Evolutionary conservation across 2,797 vertebrate species (phyloP).

Genomic region (Myotis myotis): DNA sequence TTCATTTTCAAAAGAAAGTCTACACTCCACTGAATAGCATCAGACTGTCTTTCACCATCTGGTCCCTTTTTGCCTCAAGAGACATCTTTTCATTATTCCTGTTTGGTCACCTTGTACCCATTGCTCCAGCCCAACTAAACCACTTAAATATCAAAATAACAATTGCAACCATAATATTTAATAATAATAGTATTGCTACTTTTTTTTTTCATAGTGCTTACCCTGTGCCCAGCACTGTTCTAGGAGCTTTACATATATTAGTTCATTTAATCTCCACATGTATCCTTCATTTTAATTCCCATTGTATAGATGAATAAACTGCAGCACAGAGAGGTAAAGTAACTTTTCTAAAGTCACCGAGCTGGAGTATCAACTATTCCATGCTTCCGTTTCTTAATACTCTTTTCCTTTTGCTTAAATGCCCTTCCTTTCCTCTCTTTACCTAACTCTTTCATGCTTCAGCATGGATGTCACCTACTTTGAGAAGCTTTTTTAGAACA

Average conservation of each 20-base stretch:
- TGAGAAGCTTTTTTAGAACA: background rate
- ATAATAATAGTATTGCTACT: background rate
- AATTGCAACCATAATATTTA: background rate
- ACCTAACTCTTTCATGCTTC: background rate
- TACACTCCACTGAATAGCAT: rapidly evolving
- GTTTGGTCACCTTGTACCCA: background rate
- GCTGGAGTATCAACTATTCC: background rate
- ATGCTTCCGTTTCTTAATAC: background rate
- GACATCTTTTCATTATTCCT: background rate
- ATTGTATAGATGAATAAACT: background rate
- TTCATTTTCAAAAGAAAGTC: background rate
- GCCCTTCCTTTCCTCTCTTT: background rate
- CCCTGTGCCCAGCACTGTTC: background rate
- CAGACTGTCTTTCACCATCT: background rate
- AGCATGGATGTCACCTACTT: background rate
- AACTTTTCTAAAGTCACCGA: background rate
- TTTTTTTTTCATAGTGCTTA: background rate
- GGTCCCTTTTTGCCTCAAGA: background rate
- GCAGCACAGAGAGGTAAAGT: background rate
- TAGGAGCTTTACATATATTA: background rate
- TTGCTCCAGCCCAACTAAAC: background rate
- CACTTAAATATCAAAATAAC: background rate
- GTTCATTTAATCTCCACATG: background rate
- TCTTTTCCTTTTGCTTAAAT: background rate
- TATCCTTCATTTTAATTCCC: background rate